These are phyloP conservation scores for Chromobotia macracanthus DNA, from an alignment of 2,797 vertebrate species.

Conservation along the genomic window DNA sequence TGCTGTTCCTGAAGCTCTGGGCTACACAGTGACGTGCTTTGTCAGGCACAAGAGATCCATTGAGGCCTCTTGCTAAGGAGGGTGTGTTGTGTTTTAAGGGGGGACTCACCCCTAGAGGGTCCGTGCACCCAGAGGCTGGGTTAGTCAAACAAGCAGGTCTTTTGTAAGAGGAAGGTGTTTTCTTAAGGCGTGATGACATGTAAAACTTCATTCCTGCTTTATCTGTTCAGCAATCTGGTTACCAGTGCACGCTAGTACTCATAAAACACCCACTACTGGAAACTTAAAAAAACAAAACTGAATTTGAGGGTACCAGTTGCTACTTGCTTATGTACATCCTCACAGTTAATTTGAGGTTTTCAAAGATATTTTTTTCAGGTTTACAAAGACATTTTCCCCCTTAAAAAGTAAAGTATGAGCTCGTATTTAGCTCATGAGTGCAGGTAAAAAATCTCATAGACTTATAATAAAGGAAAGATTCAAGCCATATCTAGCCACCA, in stretches of 20 bases:
- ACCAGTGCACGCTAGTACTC: not conserved
- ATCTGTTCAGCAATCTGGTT: not conserved
- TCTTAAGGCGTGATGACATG: not conserved
- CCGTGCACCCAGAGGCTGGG: slow-evolving; percentile 9
- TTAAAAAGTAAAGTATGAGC: too few relatives aligned
- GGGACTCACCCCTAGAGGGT: not conserved
- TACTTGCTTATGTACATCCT: not conserved
- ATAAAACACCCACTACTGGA: not conserved
- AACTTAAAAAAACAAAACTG: not conserved
- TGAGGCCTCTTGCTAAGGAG: slow-evolving; percentile 57
- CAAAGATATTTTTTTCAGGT: too few relatives aligned
- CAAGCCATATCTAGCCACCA: too few relatives aligned
- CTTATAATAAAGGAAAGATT: too few relatives aligned
- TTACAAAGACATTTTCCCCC: too few relatives aligned
- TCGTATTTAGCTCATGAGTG: too few relatives aligned
- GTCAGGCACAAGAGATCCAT: slow-evolving; percentile 69
- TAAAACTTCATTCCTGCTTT: not conserved
- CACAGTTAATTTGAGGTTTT: not conserved
- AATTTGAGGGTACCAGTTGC: not conserved
- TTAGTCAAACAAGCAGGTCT: slow-evolving; percentile 37
- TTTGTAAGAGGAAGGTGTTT: slow-evolving; percentile 33
- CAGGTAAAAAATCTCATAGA: too few relatives aligned
- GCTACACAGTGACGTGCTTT: slow-evolving; percentile 67
- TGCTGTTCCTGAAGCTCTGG: slow-evolving; percentile 59
- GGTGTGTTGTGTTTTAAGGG: slow-evolving; percentile 60